These are phyloP conservation scores for Prunella strophiata DNA, from an alignment of 2,797 vertebrate genomes.

Conservation along the genomic window DNA sequence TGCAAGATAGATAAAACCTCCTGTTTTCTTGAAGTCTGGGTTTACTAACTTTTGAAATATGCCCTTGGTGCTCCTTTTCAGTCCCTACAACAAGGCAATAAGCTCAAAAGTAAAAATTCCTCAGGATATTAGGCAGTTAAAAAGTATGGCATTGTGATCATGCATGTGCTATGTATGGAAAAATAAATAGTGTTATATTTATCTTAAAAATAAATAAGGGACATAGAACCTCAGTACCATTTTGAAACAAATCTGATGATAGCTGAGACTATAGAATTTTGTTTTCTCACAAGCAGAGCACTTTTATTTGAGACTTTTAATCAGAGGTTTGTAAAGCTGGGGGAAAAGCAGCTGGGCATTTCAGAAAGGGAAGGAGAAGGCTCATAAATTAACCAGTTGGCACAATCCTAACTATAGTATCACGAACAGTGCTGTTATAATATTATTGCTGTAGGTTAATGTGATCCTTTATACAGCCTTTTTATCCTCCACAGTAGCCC, in stretches of 20 bases:
- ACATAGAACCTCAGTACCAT: not conserved
- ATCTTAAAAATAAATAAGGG: not conserved
- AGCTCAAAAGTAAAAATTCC: not conserved
- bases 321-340: not conserved
- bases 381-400: conserved; percentile 48
- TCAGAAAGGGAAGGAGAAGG: conserved; percentile 15
- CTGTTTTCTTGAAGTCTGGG: not conserved
- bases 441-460: conserved; percentile 71
- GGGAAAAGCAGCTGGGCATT: not conserved
- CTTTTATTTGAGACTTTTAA: not conserved
- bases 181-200: not conserved
- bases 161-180: not conserved
- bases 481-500: conserved; percentile 45
- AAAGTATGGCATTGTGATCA: not conserved
- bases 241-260: not conserved
- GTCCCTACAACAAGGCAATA: not conserved
- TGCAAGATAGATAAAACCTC: not conserved
- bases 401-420: conserved; percentile 49
- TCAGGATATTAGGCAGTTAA: not conserved
- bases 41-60: not conserved
- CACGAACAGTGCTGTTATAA: conserved; percentile 50
- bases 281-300: not conserved
- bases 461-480: conserved; percentile 52
- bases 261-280: not conserved
- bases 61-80: not conserved